phyloP scores from a whole-genome alignment of 2,888 invertebrate species.

The Ypsolopha sequella region DNA sequence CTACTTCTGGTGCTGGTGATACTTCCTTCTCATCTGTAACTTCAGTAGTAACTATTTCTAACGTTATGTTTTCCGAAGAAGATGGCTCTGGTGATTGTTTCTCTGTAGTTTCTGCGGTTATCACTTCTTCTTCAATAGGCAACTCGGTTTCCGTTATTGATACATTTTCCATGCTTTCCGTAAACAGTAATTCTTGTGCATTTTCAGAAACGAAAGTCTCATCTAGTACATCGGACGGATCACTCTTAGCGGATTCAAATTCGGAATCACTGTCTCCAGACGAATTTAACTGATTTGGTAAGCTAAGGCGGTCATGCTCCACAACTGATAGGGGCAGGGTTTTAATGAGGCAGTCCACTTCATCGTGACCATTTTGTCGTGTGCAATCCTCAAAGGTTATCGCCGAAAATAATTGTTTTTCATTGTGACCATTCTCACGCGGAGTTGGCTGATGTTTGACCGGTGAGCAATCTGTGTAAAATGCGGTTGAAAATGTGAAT shows the following conservation, averaged over 20 bases:
- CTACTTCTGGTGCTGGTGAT: not conserved
- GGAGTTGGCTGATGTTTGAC: constrained; percentile 51
- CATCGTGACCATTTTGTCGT: constrained; percentile 50
- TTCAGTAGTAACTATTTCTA: constrained; percentile 13
- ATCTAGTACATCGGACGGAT: constrained; percentile 45
- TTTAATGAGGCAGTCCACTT: constrained; percentile 38
- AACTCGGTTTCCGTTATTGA: constrained; percentile 40
- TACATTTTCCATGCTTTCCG: constrained; percentile 35
- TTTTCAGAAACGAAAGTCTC: not conserved
- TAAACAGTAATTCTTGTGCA: constrained; percentile 18
- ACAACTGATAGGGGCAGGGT: constrained; percentile 14
- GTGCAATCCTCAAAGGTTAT: constrained; percentile 63
- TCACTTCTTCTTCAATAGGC: constrained; percentile 29
- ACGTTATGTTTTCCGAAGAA: not conserved
- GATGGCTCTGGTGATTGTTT: constrained; percentile 3
- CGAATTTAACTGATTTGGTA: constrained; percentile 25
- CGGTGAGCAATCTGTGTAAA: constrained; percentile 49
- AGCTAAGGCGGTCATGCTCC: constrained; percentile 26
- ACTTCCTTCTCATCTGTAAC: constrained; percentile 20
- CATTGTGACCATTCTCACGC: constrained; percentile 53
- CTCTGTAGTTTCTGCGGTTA: constrained; percentile 12
- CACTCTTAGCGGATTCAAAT: constrained; percentile 61
- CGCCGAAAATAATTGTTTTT: constrained; percentile 52
- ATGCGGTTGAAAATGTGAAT: constrained; percentile 49
- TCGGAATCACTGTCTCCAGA: constrained; percentile 56